A percentile compares a stretch with the other conserved stretches of the same genome.
Evolutionary conservation across 2,888 invertebrate species (phyloP).

Genomic region (Drosophila tripunctata): DNA sequence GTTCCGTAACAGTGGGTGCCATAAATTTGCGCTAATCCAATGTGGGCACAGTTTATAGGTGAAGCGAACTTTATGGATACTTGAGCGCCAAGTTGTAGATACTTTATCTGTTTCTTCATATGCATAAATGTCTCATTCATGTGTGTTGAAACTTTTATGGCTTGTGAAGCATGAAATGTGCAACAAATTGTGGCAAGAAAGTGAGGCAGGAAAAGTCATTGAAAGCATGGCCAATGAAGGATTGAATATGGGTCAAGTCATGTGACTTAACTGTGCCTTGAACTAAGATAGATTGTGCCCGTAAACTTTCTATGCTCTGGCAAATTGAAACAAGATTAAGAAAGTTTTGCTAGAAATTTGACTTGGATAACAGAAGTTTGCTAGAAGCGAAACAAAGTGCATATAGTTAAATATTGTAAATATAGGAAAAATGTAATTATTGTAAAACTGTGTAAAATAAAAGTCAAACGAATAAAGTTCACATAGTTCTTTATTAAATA

Average conservation of each 20-base stretch:
- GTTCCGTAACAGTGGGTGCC: conserved; percentile 35
- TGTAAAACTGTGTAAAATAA: no score
- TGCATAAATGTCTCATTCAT: conserved; percentile 42
- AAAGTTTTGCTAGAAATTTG: no score
- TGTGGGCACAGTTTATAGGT: conserved; percentile 72
- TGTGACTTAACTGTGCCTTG: conserved; percentile 10
- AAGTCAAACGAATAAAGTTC: no score
- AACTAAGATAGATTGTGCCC: background rate
- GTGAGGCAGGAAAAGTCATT: no score
- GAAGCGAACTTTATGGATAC: conserved; percentile 78
- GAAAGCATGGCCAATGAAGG: conserved; percentile 18
- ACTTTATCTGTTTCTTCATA: conserved; percentile 51
- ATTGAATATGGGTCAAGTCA: conserved; percentile 38
- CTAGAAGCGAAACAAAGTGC: no score
- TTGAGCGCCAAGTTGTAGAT: conserved; percentile 61
- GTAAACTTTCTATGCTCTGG: no score
- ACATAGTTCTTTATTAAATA: background rate
- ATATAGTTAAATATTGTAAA: no score
- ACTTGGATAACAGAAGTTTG: no score
- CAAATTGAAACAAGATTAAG: no score
- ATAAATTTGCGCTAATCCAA: conserved; percentile 77
- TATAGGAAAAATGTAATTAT: no score
- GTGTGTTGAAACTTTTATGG: conserved; percentile 64
- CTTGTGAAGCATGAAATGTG: conserved; percentile 73
- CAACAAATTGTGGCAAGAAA: conserved; percentile 63